Evolutionary conservation across 1,140 invertebrate species (phyloP).

Genomic region (Reticulitermes speratus): DNA sequence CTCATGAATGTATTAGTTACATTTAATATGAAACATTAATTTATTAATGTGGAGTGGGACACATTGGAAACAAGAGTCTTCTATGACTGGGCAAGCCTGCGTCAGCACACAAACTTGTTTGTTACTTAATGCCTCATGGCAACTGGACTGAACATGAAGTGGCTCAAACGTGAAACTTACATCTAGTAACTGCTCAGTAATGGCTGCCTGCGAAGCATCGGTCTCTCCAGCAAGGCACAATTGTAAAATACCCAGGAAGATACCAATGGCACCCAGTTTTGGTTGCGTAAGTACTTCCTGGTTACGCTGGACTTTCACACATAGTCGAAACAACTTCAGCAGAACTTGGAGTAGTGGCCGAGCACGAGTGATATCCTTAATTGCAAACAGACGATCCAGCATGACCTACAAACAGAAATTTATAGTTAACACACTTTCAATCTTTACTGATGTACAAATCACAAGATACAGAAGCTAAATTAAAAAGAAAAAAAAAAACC

Average conservation of each 20-base stretch:
- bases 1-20: too few relatives aligned
- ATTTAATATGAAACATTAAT: too few relatives aligned
- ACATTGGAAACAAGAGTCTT: too few relatives aligned
- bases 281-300: conserved; percentile 68
- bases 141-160: too few relatives aligned
- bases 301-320: conserved; percentile 74
- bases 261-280: conserved; percentile 65
- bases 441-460: too few relatives aligned
- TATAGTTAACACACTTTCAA: neutral
- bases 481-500: neutral
- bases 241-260: conserved; percentile 67
- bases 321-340: conserved; percentile 79
- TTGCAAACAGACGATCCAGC: conserved; percentile 67
- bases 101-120: too few relatives aligned
- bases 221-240: conserved; percentile 62
- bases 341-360: conserved; percentile 80
- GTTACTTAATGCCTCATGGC: too few relatives aligned
- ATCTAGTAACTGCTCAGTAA: conserved; percentile 81
- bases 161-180: conserved; percentile 47
- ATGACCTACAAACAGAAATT: conserved; percentile 54
- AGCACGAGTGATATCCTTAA: conserved; percentile 70
- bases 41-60: too few relatives aligned
- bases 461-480: too few relatives aligned
- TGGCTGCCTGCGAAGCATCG: conserved; percentile 62
- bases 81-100: too few relatives aligned